Evolutionary conservation across 2,797 vertebrate species (phyloP).

Genomic region (Podarcis siculus): DNA sequence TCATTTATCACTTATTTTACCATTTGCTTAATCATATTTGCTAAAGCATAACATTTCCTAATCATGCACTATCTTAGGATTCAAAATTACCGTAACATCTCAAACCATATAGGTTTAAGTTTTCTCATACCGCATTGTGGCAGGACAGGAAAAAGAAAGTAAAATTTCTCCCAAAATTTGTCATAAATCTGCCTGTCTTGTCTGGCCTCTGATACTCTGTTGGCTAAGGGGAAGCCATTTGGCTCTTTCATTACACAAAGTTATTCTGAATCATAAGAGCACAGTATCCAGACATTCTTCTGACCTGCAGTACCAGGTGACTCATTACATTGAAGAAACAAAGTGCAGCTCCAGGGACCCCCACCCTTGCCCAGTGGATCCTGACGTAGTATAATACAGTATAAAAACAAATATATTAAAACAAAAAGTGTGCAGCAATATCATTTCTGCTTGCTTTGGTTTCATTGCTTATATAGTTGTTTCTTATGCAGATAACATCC

Average conservation of each 20-base stretch:
- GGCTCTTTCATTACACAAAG: not conserved
- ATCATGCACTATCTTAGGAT: too few species aligned
- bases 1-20: too few species aligned
- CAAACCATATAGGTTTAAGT: too few species aligned
- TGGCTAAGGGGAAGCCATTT: not conserved
- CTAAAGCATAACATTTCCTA: too few species aligned
- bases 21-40: too few species aligned
- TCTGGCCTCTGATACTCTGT: too few species aligned
- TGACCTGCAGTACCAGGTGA: not conserved
- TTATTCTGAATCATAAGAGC: not conserved
- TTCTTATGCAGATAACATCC: conserved; percentile 47
- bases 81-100: too few species aligned
- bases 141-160: too few species aligned
- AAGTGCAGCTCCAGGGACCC: not conserved
- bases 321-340: not conserved
- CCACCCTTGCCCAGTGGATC: too few species aligned
- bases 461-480: conserved; percentile 46
- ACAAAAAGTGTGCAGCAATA: not conserved
- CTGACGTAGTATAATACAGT: not conserved
- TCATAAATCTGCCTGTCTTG: too few species aligned
- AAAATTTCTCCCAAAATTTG: too few species aligned
- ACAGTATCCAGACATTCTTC: not conserved
- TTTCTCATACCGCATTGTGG: too few species aligned
- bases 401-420: fast-evolving
- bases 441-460: conserved; percentile 18